Evolutionary conservation across 2,113 vertebrate species (phyloP), one percentile per base, ranked within the genome.

Genomic region (Ochotona princeps): DNA sequence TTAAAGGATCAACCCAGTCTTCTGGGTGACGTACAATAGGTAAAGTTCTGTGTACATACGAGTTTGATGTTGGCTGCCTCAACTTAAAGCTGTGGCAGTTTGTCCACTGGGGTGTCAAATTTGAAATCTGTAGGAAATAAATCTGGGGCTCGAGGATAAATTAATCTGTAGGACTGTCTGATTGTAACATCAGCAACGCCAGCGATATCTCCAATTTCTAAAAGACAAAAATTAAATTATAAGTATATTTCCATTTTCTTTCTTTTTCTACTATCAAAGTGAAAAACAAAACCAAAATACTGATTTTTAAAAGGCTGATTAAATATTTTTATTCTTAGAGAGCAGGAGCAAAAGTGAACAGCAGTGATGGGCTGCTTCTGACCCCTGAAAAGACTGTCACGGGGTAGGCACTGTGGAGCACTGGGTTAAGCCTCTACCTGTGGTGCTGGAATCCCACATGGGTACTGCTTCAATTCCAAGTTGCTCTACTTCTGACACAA

Each of bases 101-200:
- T 99, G 97, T 99, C 99, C 73, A 99, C 99, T 0, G 99, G 99
- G 2, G 99, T 99, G 97, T 99, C 99, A 73, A 99, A 99, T 97
- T 99, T 99, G 98, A 99, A 99, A 97, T 99, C 99, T 91, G 99
- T 97, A 85, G 99, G 99, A 96, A 99, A 99, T 93, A 99, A 99
- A 97, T 99, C 99, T 8, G 99, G 99, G n/a, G 99, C 99, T 2
- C 99, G 98, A 10, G 99, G 99, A 90, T 99, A 99, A 98, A 99
- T 99, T 15, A 99, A 98, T 60, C 99, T 98, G 96, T 99, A 99
- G 0, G 99, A 99, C 97, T 99, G 99, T 84, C 99, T 98, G 96
- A 99, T 99, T 0, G 99, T 99, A 66, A 99, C 99, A n/a, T 99
- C 99, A 20, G 99, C 99, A n/a, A 99, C 99, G 21, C 99, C 99